Percentiles rank a stretch among this genome's conserved stretches.
phyloP scores from a whole-genome alignment of 1,140 invertebrate genomes.

The Nephila pilipes region DNA sequence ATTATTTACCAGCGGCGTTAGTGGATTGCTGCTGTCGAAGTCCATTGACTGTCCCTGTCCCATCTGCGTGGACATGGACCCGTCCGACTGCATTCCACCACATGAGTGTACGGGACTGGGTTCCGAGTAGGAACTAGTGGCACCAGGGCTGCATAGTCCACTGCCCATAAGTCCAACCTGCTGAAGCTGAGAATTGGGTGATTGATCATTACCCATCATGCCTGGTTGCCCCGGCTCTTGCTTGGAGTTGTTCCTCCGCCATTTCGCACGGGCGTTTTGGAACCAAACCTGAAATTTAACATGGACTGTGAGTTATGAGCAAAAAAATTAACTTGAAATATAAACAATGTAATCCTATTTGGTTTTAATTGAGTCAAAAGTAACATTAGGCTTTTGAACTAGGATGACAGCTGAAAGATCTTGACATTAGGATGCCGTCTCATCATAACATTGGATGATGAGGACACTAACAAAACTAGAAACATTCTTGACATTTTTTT shows the following conservation, averaged over 20 bases:
- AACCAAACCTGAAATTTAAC: conserved; percentile 94
- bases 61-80: conserved; percentile 52
- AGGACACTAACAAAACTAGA: too few species aligned
- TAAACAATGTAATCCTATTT: too few species aligned
- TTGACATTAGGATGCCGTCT: too few species aligned
- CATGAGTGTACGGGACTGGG: conserved; percentile 75
- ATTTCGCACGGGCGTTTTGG: conserved; percentile 98
- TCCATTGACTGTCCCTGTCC: conserved; percentile 65
- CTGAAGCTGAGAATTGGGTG: conserved; percentile 47
- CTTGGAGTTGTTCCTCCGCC: conserved; percentile 95
- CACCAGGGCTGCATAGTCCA: conserved; percentile 75
- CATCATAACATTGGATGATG: too few species aligned
- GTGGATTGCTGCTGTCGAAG: conserved; percentile 71
- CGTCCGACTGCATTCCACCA: conserved; percentile 55
- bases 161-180: conserved; percentile 27
- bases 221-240: conserved; percentile 80
- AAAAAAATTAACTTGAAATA: too few species aligned
- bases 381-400: too few species aligned
- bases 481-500: too few species aligned
- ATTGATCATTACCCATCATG: conserved; percentile 71
- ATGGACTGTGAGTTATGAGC: background rate
- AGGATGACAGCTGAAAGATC: too few species aligned
- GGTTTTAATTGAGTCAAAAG: too few species aligned
- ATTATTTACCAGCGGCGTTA: conserved; percentile 63
- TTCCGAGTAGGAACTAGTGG: conserved; percentile 77